A percentile compares a stretch with the other conserved stretches of the same genome.
Conservation (phyloP, 2,113 vertebrate genomes). For the Tursiops truncatus region DNA sequence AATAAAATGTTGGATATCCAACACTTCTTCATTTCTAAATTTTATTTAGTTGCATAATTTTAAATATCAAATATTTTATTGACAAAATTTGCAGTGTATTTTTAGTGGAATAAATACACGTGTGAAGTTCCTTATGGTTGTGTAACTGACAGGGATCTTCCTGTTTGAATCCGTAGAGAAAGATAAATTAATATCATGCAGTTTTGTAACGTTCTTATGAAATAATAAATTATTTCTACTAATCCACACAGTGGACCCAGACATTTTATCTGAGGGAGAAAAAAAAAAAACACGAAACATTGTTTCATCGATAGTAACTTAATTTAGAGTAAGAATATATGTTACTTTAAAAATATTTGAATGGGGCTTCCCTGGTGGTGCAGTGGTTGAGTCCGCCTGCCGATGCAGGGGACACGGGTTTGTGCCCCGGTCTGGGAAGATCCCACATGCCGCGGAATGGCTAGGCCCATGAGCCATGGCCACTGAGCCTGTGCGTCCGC, state of each 20-base stretch:
- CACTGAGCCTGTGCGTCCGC: no score
- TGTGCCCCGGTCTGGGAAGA: no score
- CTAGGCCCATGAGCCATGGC: no score
- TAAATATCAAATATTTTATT: background rate
- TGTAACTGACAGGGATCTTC: background rate
- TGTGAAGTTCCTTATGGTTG: background rate
- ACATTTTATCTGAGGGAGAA: background rate
- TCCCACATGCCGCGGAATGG: no score
- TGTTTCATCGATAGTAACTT: background rate
- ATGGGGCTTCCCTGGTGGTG: no score
- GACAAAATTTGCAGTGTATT: background rate
- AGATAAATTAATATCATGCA: background rate
- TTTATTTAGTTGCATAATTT: background rate
- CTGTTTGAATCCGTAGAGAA: background rate
- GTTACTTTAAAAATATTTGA: background rate
- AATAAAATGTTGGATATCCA: background rate
- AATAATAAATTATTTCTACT: background rate
- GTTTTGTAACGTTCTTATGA: background rate
- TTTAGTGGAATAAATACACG: background rate
- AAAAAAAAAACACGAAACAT: background rate
- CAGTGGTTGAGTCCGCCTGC: no score
- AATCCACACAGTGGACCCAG: background rate
- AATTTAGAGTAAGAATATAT: background rate
- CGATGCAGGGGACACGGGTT: no score
- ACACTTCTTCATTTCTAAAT: background rate